phyloP scores from a whole-genome alignment of 1,140 invertebrate species.

The Panagrolaimus sp. region DNA sequence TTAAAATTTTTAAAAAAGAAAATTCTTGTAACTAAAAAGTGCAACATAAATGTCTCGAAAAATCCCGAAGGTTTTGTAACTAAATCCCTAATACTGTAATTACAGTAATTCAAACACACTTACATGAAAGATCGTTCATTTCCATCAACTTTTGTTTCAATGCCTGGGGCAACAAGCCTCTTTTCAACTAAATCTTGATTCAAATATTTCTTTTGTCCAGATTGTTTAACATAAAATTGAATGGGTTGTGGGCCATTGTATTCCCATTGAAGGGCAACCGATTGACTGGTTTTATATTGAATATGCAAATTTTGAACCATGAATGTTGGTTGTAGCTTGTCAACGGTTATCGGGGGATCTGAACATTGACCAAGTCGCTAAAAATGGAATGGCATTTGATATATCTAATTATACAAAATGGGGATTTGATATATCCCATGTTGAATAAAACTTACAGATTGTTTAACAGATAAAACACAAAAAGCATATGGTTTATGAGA shows the following conservation, averaged over 20 bases:
- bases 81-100: neutral
- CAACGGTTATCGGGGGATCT: constrained; percentile 53
- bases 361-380: constrained; percentile 57
- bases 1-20: neutral
- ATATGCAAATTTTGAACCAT: constrained; percentile 56
- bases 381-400: constrained; percentile 24
- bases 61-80: too few relatives aligned
- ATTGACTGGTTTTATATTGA: constrained; percentile 54
- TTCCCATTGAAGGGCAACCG: constrained; percentile 53
- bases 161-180: constrained; percentile 49
- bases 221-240: constrained; percentile 56
- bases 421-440: neutral
- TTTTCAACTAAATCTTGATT: constrained; percentile 51
- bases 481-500: constrained; percentile 56
- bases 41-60: too few relatives aligned
- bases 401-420: neutral
- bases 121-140: constrained; percentile 41
- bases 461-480: constrained; percentile 57
- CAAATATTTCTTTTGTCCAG: constrained; percentile 53
- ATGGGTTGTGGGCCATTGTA: constrained; percentile 33
- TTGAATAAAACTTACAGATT: constrained; percentile 45
- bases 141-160: constrained; percentile 37
- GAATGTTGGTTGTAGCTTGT: constrained; percentile 38
- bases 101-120: constrained; percentile 10
- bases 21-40: too few relatives aligned